Evolutionary conservation across 2,888 invertebrate genomes (phyloP).

Genomic region (Drosophila kokeensis): DNA sequence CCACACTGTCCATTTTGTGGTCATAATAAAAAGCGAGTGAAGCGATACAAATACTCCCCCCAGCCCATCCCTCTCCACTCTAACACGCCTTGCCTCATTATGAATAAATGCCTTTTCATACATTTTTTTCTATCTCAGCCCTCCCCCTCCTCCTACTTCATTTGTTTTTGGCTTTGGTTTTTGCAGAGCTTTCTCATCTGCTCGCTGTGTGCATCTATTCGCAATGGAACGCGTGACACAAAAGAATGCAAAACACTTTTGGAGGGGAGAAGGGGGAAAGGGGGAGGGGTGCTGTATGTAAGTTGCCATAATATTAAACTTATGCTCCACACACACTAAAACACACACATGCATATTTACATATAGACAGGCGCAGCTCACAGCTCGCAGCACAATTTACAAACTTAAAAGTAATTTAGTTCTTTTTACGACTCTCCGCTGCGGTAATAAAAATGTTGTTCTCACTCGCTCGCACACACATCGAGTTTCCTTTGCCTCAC

Average conservation of each 20-base stretch:
- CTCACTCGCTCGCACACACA: conserved; percentile 48
- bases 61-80: conserved; percentile 61
- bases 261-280: conserved; percentile 4
- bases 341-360: conserved; percentile 18
- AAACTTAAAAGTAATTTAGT: conserved; percentile 83
- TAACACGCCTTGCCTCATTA: conserved; percentile 61
- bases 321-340: conserved; percentile 41
- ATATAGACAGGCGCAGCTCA: conserved; percentile 52
- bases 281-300: neutral
- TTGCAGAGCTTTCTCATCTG: conserved; percentile 42
- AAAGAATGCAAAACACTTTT: conserved; percentile 77
- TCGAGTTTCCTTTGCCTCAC: conserved; percentile 8
- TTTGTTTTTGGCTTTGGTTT: conserved; percentile 19
- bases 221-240: conserved; percentile 74
- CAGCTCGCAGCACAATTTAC: conserved; percentile 67
- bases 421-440: conserved; percentile 81
- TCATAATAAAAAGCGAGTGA: conserved; percentile 57
- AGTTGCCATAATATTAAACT: conserved; percentile 66
- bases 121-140: conserved; percentile 61
- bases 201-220: conserved; percentile 22
- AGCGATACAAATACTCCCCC: conserved; percentile 49
- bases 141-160: neutral
- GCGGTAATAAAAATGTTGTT: conserved; percentile 78
- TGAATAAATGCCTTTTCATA: conserved; percentile 79
- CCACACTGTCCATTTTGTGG: conserved; percentile 27